Evolutionary conservation across 2,888 invertebrate species (phyloP), one percentile per base, ranked within the genome.

Genomic region (Chydorus sphaericus): DNA sequence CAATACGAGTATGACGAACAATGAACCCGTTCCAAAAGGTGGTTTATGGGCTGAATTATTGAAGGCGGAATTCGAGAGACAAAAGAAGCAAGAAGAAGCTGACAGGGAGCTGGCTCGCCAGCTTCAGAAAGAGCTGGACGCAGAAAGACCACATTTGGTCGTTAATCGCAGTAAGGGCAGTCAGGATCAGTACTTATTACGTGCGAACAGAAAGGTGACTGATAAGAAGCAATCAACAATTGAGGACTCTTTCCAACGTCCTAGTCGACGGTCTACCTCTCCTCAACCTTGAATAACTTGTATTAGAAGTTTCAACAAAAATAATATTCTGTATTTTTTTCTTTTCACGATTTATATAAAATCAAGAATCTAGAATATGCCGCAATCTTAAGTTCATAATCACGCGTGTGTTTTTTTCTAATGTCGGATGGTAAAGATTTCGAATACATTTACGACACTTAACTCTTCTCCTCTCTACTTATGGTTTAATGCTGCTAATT

Each of bases 111-210:
- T 44, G 28, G 44, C 44, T 5, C 44, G 44, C 4, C 23, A 23
- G 26, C 7, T 44, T 10, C 44, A 44, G 18, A n/a, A 20, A 44
- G 44, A 44, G 28, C 8, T 44, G 26, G 26, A 44, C 11, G 26
- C 23, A 44, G 44, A 44, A 44, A 7, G 6, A 4, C 20, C 20
- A 14, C 7, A 18, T 4, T 39, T 39, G 23, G 44, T 44, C 44
- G n/a, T n/a, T n/a, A 44, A 44, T 20, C 44, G 44, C 7, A 44
- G 44, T 20, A 44, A 44, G n/a, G 44, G 44, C 26, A 44, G 44
- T 14, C 14, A 5, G n/a, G 26, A 44, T 10, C 26, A 44, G 10
- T 44, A 44, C 26, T n/a, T 26, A 23, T 28, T 44, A 10, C 44
- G 44, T n/a, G 28, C 44, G 3, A 44, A 44, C 4, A 23, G n/a